These are phyloP conservation scores for Hydraecia micacea DNA, from an alignment of 2,888 invertebrate genomes.

Conservation along the genomic window DNA sequence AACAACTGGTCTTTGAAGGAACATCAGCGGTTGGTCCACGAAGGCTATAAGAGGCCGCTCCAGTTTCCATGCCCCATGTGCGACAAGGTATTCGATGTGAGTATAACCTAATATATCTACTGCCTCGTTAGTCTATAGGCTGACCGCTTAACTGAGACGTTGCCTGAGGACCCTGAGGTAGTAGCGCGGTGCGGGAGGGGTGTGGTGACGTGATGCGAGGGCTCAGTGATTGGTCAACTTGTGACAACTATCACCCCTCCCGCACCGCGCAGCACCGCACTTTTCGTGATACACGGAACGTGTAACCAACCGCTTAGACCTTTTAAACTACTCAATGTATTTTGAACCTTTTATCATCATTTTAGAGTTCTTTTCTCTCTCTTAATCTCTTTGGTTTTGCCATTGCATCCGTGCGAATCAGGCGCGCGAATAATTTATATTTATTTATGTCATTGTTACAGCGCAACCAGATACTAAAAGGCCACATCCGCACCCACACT, in stretches of 20 bases:
- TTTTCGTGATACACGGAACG: too few species aligned
- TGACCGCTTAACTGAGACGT: too few species aligned
- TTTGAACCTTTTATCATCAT: too few species aligned
- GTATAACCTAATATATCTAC: slow-evolving; percentile 64
- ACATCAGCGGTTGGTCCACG: slow-evolving; percentile 78
- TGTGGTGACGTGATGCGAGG: too few species aligned
- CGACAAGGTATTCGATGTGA: slow-evolving; percentile 83
- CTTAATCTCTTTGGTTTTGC: neutral
- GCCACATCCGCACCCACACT: slow-evolving; percentile 83
- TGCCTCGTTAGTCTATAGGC: neutral
- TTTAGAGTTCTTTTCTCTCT: too few species aligned
- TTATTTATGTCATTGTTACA: slow-evolving; percentile 59
- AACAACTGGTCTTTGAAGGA: slow-evolving; percentile 79
- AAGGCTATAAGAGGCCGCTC: slow-evolving; percentile 81
- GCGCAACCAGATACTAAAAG: slow-evolving; percentile 80
- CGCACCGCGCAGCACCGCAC: too few species aligned
- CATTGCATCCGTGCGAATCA: neutral
- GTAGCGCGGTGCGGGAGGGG: too few species aligned
- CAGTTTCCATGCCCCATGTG: slow-evolving; percentile 82
- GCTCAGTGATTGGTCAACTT: too few species aligned
- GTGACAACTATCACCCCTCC: too few species aligned
- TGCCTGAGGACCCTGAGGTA: too few species aligned
- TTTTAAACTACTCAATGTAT: too few species aligned
- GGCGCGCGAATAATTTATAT: neutral
- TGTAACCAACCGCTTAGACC: too few species aligned